These are phyloP conservation scores for Lasiurus cinereus DNA, from an alignment of 2,113 vertebrate species.

Conservation along the genomic window DNA sequence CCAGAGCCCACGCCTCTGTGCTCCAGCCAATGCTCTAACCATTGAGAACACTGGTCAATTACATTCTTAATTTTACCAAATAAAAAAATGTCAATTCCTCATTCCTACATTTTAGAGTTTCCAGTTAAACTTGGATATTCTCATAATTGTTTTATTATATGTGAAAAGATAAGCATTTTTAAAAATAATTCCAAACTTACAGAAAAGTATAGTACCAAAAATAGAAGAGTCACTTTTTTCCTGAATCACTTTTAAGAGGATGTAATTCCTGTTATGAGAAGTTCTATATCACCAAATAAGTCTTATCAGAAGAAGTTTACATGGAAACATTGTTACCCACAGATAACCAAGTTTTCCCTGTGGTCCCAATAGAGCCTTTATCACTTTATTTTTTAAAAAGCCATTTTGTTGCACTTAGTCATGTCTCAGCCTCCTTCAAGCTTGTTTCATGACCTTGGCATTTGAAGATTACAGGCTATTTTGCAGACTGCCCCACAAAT, in stretches of 20 bases:
- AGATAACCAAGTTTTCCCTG: not conserved
- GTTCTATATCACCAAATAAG: not conserved
- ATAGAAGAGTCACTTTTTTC: not conserved
- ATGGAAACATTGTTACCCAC: not conserved
- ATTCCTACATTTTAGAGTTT: not conserved
- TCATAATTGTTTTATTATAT: not conserved
- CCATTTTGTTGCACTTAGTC: not conserved
- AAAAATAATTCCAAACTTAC: not conserved
- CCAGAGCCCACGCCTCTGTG: too few relatives aligned
- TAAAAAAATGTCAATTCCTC: not conserved
- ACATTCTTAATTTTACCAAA: not conserved
- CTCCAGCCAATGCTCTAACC: too few relatives aligned
- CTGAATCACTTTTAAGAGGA: not conserved
- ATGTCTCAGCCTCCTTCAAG: not conserved
- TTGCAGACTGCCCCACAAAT: not conserved
- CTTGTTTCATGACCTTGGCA: not conserved
- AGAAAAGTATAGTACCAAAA: not conserved
- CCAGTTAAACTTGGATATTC: not conserved
- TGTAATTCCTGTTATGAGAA: not conserved
- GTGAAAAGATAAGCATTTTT: not conserved
- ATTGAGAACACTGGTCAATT: too few relatives aligned
- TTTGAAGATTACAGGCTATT: slow-evolving; percentile 15
- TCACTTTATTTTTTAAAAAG: not conserved
- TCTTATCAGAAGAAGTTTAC: slow-evolving; percentile 1
- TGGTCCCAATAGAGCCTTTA: not conserved